Evolutionary conservation across 2,797 vertebrate genomes (phyloP), one percentile per base, ranked within the genome.

Genomic region (Ctenochaetus hawaiiensis): DNA sequence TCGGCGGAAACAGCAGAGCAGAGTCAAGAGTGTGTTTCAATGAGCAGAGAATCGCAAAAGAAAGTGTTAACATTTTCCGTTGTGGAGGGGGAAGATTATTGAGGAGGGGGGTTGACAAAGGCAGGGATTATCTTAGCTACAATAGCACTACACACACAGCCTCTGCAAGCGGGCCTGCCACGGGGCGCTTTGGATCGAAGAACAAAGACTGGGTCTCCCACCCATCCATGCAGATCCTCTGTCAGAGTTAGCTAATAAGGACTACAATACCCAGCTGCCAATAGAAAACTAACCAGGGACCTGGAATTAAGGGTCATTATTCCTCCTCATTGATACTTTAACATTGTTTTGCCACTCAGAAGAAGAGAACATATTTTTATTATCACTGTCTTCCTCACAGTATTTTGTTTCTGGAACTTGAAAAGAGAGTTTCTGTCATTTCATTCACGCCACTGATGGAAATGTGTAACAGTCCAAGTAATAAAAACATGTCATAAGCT

Each of bases 91-190:
- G 62, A 61, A 85, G 89, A 91, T 93, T 90, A 91, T 72, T 63
- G 30, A 47, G 37, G 14, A 67, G 63, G 69, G 13, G 76, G 72
- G 77, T 67, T 67, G 49, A 92, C 93, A 93, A 94, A 93, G 87
- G 84, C 80, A 78, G 79, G 93, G 94, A 94, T 95, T 94, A 94
- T 94, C 89, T 91, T 83, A 75, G 83, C 78, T 90, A 89, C 91
- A 92, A 94, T 89, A 82, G 87, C 71, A 26, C 73, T 81, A 80
- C 87, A 88, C 69, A 84, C 76, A 75, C 85, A 81, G 81, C 63
- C 77, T 78, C 76, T 82, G 80, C 80, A 89, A 88, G 85, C 70
- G 56, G 84, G 82, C 52, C 74, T 77, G 87, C 92, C 81, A 77
- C 78, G 17, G 77, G 82, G 78, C 76, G 78, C 87, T 92, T 86